Evolutionary conservation across 2,888 invertebrate species (phyloP).

Genomic region (Morinoia aosen): DNA sequence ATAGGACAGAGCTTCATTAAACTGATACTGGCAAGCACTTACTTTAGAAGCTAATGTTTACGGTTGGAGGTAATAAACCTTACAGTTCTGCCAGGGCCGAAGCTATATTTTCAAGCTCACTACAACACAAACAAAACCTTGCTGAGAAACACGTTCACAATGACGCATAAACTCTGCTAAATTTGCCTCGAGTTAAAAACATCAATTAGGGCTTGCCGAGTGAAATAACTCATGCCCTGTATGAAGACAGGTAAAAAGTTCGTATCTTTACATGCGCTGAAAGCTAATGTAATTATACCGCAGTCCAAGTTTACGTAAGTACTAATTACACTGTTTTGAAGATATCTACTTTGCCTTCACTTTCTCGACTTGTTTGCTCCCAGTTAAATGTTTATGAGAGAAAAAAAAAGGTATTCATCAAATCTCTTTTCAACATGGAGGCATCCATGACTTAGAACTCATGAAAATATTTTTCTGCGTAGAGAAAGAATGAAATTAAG

Average conservation of each 20-base stretch:
- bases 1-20: neutral
- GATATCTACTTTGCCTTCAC: neutral
- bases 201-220: neutral
- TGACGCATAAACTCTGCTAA: neutral
- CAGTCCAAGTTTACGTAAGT: neutral
- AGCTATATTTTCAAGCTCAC: neutral
- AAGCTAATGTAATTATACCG: neutral
- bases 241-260: neutral
- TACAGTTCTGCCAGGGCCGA: neutral
- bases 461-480: neutral
- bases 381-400: neutral
- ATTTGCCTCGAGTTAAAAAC: neutral
- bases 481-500: neutral
- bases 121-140: neutral
- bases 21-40: neutral
- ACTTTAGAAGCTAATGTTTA: neutral
- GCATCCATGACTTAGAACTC: neutral
- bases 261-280: neutral
- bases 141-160: neutral
- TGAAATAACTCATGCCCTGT: neutral
- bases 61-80: neutral
- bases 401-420: neutral
- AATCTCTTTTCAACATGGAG: neutral
- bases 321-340: neutral
- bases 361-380: neutral